Percentiles rank a stretch among this genome's conserved stretches.
Evolutionary conservation across 2,888 invertebrate species (phyloP).

Genomic region (Cheilosia grossa): DNA sequence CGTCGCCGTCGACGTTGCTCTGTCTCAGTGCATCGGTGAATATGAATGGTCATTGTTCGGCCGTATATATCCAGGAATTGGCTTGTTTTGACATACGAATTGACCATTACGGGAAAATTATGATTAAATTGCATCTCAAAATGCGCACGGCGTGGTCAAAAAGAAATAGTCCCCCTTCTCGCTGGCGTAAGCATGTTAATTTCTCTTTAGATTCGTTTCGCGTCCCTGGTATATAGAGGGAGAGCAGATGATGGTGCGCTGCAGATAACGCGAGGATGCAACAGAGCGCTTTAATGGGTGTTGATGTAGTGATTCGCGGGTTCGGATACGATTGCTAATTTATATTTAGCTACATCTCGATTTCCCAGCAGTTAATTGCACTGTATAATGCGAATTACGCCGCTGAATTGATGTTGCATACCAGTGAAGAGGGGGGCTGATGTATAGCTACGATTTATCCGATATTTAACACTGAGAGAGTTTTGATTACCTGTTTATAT

Average conservation of each 20-base stretch:
- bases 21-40: conserved; percentile 20
- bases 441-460: conserved; percentile 41
- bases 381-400: conserved; percentile 73
- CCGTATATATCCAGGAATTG: conserved; percentile 69
- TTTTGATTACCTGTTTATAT: neutral
- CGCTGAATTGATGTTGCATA: conserved; percentile 60
- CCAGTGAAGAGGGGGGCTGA: neutral
- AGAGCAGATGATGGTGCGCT: conserved; percentile 36
- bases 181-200: neutral
- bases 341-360: conserved; percentile 72
- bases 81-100: conserved; percentile 74
- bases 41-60: conserved; percentile 63
- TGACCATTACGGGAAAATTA: conserved; percentile 73
- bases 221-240: neutral
- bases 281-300: conserved; percentile 55
- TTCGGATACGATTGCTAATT: conserved; percentile 73
- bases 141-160: conserved; percentile 34
- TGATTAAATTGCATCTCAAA: conserved; percentile 73
- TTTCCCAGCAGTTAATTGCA: conserved; percentile 69
- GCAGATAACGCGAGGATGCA: conserved; percentile 63
- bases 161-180: conserved; percentile 3
- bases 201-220: conserved; percentile 19
- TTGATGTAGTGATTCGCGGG: conserved; percentile 64
- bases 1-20: conserved; percentile 11
- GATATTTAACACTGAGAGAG: conserved; percentile 24